Percentiles rank a stretch among this genome's conserved stretches.
Conservation (phyloP, 2,113 vertebrate species). For the Elephas maximus region DNA sequence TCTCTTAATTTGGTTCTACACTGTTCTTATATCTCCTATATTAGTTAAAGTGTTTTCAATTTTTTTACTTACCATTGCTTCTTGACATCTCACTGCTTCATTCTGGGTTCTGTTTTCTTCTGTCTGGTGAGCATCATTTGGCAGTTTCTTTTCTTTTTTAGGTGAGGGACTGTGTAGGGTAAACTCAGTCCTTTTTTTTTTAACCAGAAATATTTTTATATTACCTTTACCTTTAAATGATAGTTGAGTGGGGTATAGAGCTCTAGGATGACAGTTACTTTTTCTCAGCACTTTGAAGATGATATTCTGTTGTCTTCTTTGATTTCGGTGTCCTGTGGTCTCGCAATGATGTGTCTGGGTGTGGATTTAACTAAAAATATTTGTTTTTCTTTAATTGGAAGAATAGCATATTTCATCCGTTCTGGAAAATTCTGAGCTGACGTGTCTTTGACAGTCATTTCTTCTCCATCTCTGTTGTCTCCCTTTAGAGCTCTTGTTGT, state of each 20-base stretch:
- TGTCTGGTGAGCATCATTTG: background rate
- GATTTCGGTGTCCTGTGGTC: background rate
- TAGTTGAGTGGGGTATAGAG: background rate
- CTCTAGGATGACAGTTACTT: background rate
- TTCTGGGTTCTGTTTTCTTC: background rate
- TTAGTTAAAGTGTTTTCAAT: background rate
- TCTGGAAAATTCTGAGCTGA: background rate
- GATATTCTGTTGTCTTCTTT: conserved; percentile 1
- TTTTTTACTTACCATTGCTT: background rate
- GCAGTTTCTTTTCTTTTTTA: background rate
- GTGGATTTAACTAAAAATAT: background rate
- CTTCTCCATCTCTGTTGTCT: background rate
- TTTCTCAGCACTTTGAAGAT: background rate
- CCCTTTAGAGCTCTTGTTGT: background rate
- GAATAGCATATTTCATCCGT: background rate
- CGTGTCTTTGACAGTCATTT: background rate
- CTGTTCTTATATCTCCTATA: background rate
- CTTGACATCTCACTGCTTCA: background rate
- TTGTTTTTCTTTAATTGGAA: background rate
- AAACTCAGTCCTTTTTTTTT: background rate
- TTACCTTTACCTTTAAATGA: background rate
- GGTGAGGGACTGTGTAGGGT: background rate
- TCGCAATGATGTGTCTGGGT: background rate
- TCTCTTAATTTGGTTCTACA: background rate
- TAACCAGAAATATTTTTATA: background rate